Evolutionary conservation across 2,888 invertebrate species (phyloP), one percentile per base, ranked within the genome.

Genomic region (Carpatolechia fugitivella): DNA sequence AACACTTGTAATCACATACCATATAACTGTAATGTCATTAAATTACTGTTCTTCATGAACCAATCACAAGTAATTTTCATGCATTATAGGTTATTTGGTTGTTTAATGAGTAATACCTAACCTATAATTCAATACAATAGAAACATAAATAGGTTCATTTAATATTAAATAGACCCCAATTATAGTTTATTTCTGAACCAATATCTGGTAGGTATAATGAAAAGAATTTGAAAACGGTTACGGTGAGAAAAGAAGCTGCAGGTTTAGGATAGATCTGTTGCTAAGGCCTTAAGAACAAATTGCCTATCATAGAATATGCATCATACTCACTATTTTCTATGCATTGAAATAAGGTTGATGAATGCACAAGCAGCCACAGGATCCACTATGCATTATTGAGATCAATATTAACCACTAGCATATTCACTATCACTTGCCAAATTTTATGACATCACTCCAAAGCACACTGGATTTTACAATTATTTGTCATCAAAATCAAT

Each of bases 241-340:
- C n/a, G n/a, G n/a, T n/a, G n/a, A n/a, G n/a, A n/a, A n/a, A n/a
- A n/a, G n/a, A n/a, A n/a, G n/a, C n/a, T n/a, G n/a, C n/a, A n/a
- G n/a, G n/a, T n/a, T n/a, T n/a, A n/a, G n/a, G n/a, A n/a, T 24
- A 24, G 24, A 6, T 24, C 6, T 24, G 6, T n/a, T 33, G 4
- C 33, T 33, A 24, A 11, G 29, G 29, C n/a, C 33, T 16, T 48
- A 16, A n/a, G 8, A 16, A 33, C 29, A 41, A 50, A 36, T 14
- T 41, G 49, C 44, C 31, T 48, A 40, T 38, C 30, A 33, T 44
- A 47, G 30, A 47, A 20, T 50, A 35, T 52, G 14, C 47, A 48
- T 52, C 56, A 69, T 76, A 88, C 88, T 88, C 66, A 88, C 88
- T 70, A 82, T 80, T 85, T 88, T 64, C 82, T 87, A 80, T 88